phyloP scores from a whole-genome alignment of 2,113 vertebrate genomes.

The Pristiophorus japonicus region DNA sequence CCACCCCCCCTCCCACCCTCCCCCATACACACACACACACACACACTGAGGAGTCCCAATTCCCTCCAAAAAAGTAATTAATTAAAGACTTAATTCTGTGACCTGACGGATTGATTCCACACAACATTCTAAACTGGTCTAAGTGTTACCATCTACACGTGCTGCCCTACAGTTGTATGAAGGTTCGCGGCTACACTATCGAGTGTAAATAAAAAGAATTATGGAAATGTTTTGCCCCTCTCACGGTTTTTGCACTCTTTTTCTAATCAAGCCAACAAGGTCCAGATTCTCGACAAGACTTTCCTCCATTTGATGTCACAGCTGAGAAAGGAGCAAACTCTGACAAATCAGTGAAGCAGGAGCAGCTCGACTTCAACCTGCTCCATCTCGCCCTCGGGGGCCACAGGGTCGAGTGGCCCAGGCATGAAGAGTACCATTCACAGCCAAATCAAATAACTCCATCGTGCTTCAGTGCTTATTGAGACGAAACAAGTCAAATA shows the following conservation, averaged over 20 bases:
- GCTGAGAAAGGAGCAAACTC: background rate
- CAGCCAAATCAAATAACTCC: background rate
- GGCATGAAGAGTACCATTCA: background rate
- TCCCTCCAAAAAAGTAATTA: background rate
- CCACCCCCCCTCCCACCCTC: background rate
- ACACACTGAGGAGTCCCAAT: background rate
- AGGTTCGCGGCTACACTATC: background rate
- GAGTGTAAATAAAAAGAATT: background rate
- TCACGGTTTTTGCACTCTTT: background rate
- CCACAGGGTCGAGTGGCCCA: background rate
- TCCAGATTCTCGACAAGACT: background rate
- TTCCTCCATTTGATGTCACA: background rate
- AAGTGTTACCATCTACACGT: background rate
- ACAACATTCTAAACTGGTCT: background rate
- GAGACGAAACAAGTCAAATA: background rate
- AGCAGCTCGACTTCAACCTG: background rate
- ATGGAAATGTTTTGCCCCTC: background rate
- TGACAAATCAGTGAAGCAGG: background rate
- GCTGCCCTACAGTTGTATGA: background rate
- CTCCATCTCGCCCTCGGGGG: background rate
- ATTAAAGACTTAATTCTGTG: conserved; percentile 18
- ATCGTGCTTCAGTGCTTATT: background rate
- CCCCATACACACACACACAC: background rate
- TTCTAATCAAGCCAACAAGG: background rate
- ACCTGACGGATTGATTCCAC: background rate